Percentiles rank a stretch among this genome's conserved stretches.
phyloP scores from a whole-genome alignment of 2,113 vertebrate genomes.

The Datnioides undecimradiatus region DNA sequence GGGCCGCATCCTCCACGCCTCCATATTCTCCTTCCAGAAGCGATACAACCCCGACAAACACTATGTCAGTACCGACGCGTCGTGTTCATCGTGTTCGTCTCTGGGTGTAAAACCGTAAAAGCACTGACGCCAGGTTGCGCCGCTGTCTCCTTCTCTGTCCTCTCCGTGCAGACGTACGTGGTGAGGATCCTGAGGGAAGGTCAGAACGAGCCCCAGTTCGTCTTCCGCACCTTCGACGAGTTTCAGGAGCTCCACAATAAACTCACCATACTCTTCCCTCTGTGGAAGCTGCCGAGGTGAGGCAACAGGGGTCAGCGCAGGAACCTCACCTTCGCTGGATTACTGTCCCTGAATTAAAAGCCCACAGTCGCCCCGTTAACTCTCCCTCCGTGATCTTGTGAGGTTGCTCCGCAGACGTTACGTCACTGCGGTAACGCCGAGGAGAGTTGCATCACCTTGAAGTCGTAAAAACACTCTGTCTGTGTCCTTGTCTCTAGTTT shows the following conservation, averaged over 20 bases:
- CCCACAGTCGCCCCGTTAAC: background rate
- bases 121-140: background rate
- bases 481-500: conserved; percentile 83
- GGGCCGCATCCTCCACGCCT: conserved; percentile 90
- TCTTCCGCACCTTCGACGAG: conserved; percentile 98
- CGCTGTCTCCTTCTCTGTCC: background rate
- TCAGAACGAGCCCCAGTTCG: conserved; percentile 91
- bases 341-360: background rate
- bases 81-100: background rate
- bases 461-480: background rate
- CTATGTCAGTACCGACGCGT: conserved; percentile 87
- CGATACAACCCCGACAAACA: conserved; percentile 98
- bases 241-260: conserved; percentile 99
- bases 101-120: background rate
- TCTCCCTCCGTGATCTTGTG: background rate
- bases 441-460: background rate
- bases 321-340: background rate
- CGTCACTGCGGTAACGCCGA: background rate
- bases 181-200: conserved; percentile 93
- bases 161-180: conserved; percentile 89
- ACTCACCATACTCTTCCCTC: conserved; percentile 93
- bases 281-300: conserved; percentile 98
- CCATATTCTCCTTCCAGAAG: conserved; percentile 98
- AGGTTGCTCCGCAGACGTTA: background rate
- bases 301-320: conserved; percentile 12